A percentile compares a stretch with the other conserved stretches of the same genome.
Conservation (phyloP, 2,797 vertebrate species). For the Scolopax rusticola region DNA sequence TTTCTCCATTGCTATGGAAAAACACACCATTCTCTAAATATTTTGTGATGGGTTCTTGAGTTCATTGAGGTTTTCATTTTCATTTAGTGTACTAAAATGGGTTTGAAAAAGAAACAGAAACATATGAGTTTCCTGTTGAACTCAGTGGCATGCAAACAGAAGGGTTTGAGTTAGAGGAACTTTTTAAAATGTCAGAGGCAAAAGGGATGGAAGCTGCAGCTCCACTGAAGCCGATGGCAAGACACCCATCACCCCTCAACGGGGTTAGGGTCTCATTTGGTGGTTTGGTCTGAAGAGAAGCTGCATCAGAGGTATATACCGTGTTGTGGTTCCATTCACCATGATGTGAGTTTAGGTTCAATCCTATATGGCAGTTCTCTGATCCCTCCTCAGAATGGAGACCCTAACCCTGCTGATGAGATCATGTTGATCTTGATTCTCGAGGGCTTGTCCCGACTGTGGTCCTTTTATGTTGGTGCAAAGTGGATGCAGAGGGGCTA, state of each 20-base stretch:
- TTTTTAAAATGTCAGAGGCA: conserved; percentile 31
- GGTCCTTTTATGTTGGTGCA: not conserved
- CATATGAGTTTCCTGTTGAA: conserved; percentile 64
- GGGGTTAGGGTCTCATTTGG: not conserved
- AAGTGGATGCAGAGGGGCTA: not conserved
- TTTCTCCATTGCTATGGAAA: not conserved
- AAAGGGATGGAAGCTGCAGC: not conserved
- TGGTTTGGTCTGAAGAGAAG: not conserved
- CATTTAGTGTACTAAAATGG: conserved; percentile 18
- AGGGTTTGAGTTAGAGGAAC: conserved; percentile 55
- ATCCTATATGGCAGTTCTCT: not conserved
- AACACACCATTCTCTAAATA: not conserved
- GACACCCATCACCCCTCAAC: not conserved
- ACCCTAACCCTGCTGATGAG: not conserved
- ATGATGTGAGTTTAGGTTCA: not conserved
- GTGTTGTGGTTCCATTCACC: not conserved
- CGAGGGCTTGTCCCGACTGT: not conserved
- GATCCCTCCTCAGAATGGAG: not conserved
- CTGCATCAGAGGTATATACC: not conserved
- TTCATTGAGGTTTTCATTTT: conserved; percentile 67
- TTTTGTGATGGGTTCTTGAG: conserved; percentile 51
- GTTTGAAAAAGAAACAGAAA: conserved; percentile 63
- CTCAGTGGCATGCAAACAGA: conserved; percentile 16
- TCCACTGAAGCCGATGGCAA: not conserved
- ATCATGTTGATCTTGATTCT: not conserved